Percentiles rank a stretch among this genome's conserved stretches.
Evolutionary conservation across 2,113 vertebrate species (phyloP).

Genomic region (Gorsachius goisagi): DNA sequence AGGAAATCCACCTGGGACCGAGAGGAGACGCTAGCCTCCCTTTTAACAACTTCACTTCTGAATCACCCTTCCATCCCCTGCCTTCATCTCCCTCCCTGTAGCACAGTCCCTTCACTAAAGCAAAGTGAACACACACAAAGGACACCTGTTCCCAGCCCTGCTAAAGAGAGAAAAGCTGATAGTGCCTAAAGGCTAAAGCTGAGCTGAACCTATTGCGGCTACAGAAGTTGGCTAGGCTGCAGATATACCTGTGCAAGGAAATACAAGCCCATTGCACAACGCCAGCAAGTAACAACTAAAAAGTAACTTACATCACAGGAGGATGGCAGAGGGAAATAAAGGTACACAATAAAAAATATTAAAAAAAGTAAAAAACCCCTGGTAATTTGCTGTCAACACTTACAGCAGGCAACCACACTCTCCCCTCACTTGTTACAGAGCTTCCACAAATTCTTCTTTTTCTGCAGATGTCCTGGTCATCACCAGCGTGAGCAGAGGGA

Average conservation of each 20-base stretch:
- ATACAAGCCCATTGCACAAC: not conserved
- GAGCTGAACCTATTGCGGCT: not conserved
- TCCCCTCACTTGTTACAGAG: not conserved
- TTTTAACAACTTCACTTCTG: constrained; percentile 9
- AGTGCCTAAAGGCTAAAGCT: constrained; percentile 7
- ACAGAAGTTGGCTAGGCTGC: not conserved
- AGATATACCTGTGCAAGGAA: not conserved
- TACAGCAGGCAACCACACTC: not conserved
- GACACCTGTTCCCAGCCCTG: not conserved
- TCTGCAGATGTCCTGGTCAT: not conserved
- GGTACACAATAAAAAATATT: not conserved
- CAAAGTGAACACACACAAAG: not conserved
- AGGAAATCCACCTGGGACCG: constrained; percentile 33
- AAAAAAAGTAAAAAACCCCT: not conserved
- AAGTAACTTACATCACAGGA: not conserved
- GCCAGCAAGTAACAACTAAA: not conserved
- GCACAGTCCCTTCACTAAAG: not conserved
- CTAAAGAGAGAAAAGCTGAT: not conserved
- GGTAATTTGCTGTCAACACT: not conserved
- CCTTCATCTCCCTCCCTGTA: not conserved
- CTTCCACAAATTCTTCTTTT: not conserved
- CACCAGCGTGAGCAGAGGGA: not conserved
- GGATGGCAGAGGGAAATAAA: not conserved
- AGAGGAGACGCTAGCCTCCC: not conserved
- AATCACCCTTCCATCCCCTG: not conserved